Conservation (phyloP, 2,797 vertebrate species). For the Lepidocolaptes lacrymiger region DNA sequence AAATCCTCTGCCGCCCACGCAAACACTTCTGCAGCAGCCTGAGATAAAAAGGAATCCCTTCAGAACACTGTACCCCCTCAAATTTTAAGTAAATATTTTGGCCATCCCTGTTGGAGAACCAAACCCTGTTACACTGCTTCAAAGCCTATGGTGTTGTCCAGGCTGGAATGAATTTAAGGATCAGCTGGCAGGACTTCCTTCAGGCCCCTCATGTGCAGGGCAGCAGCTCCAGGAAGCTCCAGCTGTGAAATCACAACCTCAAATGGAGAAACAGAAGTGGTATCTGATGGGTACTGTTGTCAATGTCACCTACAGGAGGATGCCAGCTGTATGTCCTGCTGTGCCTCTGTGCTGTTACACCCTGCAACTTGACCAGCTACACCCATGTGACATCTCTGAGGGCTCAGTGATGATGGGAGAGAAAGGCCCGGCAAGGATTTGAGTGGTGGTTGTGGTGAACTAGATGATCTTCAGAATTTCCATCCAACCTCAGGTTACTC, state of each 20-base stretch:
- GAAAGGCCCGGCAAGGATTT: neutral
- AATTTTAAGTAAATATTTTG: neutral
- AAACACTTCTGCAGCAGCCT: neutral
- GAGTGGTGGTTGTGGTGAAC: neutral
- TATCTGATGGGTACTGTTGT: neutral
- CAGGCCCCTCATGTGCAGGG: neutral
- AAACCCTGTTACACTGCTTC: neutral
- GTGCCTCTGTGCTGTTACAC: neutral
- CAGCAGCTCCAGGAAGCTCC: neutral
- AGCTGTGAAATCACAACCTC: neutral
- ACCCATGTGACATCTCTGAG: accelerated
- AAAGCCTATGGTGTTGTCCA: neutral
- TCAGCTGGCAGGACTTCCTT: neutral
- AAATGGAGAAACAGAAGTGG: neutral
- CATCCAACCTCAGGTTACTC: neutral
- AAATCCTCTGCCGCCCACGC: neutral
- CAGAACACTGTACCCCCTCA: neutral
- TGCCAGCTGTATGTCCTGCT: neutral
- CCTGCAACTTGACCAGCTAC: neutral
- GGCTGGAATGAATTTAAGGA: neutral
- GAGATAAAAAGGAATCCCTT: neutral
- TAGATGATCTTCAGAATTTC: neutral
- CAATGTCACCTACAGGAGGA: neutral
- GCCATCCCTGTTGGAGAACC: neutral
- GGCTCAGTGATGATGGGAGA: neutral